phyloP scores from a whole-genome alignment of 1,140 invertebrate genomes.

The Psix sp. region DNA sequence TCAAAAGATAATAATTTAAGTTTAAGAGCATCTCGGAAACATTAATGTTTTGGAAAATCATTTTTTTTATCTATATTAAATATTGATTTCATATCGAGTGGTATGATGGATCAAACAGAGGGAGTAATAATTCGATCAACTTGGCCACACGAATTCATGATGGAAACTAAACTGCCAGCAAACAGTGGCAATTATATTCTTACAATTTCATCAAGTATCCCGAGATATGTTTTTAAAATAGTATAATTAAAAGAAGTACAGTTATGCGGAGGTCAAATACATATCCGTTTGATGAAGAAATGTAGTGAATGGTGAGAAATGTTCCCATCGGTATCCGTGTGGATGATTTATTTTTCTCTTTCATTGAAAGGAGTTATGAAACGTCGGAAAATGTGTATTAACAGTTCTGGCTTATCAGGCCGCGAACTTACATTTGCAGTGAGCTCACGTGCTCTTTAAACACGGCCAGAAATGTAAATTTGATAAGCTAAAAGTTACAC shows the following conservation, averaged over 20 bases:
- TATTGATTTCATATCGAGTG: no score
- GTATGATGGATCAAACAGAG: no score
- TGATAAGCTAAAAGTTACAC: constrained; percentile 12
- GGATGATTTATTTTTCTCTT: constrained; percentile 4
- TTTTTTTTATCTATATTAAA: no score
- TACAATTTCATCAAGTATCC: not conserved
- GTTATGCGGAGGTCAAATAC: constrained; percentile 1
- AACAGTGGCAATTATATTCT: no score
- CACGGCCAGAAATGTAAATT: constrained; percentile 8
- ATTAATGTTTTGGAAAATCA: no score
- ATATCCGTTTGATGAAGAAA: constrained; percentile 4
- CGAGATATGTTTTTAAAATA: no score
- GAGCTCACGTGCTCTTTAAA: constrained; percentile 4
- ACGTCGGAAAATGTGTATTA: not conserved
- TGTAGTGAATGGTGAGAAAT: constrained; percentile 2
- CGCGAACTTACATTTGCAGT: not conserved
- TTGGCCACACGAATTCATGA: no score
- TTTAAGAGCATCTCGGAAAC: no score
- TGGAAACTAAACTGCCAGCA: no score
- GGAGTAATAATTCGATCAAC: no score
- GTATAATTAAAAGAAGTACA: not conserved
- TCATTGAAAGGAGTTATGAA: not conserved
- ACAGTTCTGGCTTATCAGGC: not conserved
- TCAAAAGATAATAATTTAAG: no score
- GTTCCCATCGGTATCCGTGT: constrained; percentile 4